These are phyloP conservation scores for Fukomys damarensis DNA, from an alignment of 2,113 vertebrate genomes.

Conservation along the genomic window DNA sequence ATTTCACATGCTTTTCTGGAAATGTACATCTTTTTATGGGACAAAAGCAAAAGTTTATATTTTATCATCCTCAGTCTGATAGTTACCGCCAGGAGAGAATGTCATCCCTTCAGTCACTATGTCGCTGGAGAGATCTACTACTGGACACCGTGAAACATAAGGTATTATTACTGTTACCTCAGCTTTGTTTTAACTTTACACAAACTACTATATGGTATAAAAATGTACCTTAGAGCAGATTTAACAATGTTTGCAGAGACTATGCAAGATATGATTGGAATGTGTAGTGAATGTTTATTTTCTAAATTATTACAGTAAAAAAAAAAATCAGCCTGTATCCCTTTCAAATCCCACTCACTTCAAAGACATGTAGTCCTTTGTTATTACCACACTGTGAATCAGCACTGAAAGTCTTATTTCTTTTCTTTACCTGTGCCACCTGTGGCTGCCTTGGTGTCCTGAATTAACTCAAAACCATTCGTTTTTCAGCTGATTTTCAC, in stretches of 20 bases:
- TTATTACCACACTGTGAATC: not conserved
- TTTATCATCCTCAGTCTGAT: not conserved
- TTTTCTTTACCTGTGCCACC: not conserved
- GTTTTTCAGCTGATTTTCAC: not conserved
- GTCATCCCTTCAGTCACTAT: not conserved
- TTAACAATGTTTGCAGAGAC: not conserved
- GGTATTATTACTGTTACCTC: not conserved
- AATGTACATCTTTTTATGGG: not conserved
- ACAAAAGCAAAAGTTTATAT: not conserved
- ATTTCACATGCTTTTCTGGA: not conserved
- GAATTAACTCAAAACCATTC: not conserved
- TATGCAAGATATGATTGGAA: not conserved
- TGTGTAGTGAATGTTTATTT: not conserved
- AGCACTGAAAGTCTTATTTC: not conserved
- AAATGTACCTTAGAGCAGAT: not conserved
- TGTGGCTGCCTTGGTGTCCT: not conserved
- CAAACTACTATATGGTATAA: not conserved
- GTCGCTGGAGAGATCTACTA: not conserved
- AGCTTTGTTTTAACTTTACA: not conserved
- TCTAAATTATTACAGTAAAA: not conserved
- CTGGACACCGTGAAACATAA: not conserved
- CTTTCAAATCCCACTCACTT: not conserved
- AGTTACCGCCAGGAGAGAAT: not conserved
- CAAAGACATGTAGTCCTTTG: not conserved
- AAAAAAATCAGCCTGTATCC: not conserved